These are phyloP conservation scores for Sphaerophoria taeniata DNA, from an alignment of 2,888 invertebrate species.

Conservation along the genomic window DNA sequence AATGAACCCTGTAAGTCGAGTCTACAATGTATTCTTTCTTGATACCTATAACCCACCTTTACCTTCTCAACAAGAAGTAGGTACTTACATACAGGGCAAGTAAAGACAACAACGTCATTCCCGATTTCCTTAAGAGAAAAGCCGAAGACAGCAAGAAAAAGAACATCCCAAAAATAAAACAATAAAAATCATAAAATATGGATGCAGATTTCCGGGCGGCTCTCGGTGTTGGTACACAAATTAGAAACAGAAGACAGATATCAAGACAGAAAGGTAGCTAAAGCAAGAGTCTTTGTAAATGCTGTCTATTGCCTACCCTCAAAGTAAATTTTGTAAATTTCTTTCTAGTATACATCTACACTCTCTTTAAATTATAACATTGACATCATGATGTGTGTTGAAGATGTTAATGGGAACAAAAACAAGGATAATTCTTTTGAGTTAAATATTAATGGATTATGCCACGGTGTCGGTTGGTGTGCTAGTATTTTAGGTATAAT, in stretches of 20 bases:
- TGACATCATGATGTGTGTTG: conserved; percentile 47
- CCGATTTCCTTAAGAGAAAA: conserved; percentile 2
- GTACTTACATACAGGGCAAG: neutral
- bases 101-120: conserved; percentile 14
- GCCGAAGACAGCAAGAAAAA: conserved; percentile 2
- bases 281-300: neutral
- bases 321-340: conserved; percentile 9
- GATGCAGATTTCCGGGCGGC: conserved; percentile 35
- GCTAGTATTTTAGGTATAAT: neutral
- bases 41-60: neutral
- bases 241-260: no score
- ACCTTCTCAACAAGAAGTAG: neutral
- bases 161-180: conserved; percentile 19
- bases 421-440: conserved; percentile 44
- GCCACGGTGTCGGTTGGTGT: neutral
- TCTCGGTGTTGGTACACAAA: neutral
- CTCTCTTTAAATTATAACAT: conserved; percentile 25
- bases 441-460: conserved; percentile 43
- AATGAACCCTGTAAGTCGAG: no score
- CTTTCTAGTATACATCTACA: neutral
- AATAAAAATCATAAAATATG: conserved; percentile 43
- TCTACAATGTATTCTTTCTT: neutral
- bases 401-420: conserved; percentile 35
- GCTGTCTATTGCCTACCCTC: neutral
- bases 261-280: neutral